A percentile compares a stretch with the other conserved stretches of the same genome.
Conservation (phyloP, 1,140 invertebrate genomes). For the Drosophila ficusphila region DNA sequence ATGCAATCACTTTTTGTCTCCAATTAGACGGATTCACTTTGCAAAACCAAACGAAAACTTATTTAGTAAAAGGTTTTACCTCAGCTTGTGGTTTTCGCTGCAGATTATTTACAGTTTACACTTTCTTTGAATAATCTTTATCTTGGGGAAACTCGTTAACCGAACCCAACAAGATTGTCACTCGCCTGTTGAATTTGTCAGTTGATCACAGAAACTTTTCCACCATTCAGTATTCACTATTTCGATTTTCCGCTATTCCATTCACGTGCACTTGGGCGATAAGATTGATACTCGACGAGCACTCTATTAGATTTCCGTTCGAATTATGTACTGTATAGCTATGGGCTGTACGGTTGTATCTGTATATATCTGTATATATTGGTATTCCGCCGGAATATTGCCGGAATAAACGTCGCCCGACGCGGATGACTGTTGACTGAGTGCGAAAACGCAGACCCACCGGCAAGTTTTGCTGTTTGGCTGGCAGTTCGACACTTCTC, state of each 20-base stretch:
- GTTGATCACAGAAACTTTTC: slow-evolving; percentile 37
- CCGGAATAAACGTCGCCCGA: slow-evolving; percentile 5
- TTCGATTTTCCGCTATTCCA: slow-evolving; percentile 3
- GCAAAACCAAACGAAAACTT: neutral
- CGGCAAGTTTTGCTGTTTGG: no score
- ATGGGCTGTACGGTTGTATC: neutral
- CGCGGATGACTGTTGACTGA: slow-evolving; percentile 48
- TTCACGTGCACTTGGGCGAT: slow-evolving; percentile 20
- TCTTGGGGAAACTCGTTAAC: slow-evolving; percentile 4
- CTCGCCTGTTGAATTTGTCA: slow-evolving; percentile 7
- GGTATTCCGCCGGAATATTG: slow-evolving; percentile 4
- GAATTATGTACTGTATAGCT: slow-evolving; percentile 24
- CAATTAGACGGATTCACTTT: neutral
- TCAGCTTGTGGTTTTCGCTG: neutral
- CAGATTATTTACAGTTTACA: slow-evolving; percentile 7
- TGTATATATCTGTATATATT: neutral
- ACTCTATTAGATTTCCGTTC: slow-evolving; percentile 44
- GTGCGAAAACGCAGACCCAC: slow-evolving; percentile 20
- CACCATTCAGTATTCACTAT: slow-evolving; percentile 16
- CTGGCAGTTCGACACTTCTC: slow-evolving; percentile 61
- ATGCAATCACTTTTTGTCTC: no score
- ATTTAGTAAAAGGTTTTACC: neutral
- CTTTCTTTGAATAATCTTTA: neutral
- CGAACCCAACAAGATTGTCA: neutral
- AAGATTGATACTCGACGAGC: slow-evolving; percentile 40